A percentile compares a stretch with the other conserved stretches of the same genome.
phyloP scores from a whole-genome alignment of 1,140 invertebrate species.

The Nasonia vitripennis region DNA sequence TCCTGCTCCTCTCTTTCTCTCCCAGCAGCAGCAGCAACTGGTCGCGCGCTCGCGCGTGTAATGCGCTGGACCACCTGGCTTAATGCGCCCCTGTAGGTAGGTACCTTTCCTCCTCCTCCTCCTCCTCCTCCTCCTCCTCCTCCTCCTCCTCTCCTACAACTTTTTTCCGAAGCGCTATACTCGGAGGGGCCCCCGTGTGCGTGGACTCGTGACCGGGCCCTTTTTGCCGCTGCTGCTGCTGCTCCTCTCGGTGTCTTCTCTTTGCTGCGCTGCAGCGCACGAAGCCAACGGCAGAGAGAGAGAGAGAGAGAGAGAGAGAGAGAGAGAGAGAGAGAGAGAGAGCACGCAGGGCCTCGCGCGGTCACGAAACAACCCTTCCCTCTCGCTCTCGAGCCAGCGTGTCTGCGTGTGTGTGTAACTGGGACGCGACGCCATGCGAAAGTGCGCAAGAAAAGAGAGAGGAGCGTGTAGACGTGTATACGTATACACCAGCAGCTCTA shows the following conservation, averaged over 20 bases:
- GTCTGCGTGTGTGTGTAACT: conserved; percentile 42
- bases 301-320: neutral
- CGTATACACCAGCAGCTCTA: neutral
- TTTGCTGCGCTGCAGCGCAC: neutral
- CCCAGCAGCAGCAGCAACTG: neutral
- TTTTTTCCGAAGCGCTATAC: conserved; percentile 48
- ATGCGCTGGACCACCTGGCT: conserved; percentile 49
- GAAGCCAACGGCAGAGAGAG: neutral
- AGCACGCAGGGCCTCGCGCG: conserved; percentile 28
- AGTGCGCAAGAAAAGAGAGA: conserved; percentile 35
- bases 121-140: neutral
- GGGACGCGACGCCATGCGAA: conserved; percentile 51
- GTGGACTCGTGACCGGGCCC: conserved; percentile 56
- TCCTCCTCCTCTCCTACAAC: neutral
- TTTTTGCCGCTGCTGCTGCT: neutral
- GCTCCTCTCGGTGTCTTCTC: neutral
- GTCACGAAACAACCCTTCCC: conserved; percentile 53
- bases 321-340: neutral
- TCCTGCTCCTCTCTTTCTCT: conserved; percentile 13
- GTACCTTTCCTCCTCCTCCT: neutral
- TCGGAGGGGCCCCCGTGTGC: conserved; percentile 54
- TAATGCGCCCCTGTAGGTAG: conserved; percentile 54
- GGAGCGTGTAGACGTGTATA: conserved; percentile 20
- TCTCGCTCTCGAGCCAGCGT: conserved; percentile 15
- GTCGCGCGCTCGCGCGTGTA: conserved; percentile 36